Evolutionary conservation across 2,888 invertebrate species (phyloP).

Genomic region (Periphyllus acericola): DNA sequence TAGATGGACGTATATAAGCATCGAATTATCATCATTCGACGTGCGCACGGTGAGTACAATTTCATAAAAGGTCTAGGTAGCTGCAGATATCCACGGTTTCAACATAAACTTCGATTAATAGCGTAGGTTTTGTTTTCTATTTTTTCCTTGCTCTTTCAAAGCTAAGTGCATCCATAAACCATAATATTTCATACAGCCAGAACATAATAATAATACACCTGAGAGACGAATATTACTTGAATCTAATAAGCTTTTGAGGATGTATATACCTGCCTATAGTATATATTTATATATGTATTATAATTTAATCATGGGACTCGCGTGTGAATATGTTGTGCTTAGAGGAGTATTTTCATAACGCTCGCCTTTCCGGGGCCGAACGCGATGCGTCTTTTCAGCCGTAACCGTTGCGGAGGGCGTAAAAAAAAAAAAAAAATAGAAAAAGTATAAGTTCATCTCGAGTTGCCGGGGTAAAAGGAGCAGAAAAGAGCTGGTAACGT

Average conservation of each 20-base stretch:
- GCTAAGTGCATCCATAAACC: background rate
- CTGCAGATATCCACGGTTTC: background rate
- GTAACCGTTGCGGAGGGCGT: background rate
- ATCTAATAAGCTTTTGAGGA: slow-evolving; percentile 22
- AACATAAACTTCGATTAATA: background rate
- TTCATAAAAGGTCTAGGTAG: too few relatives aligned
- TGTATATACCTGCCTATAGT: background rate
- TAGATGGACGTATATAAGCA: too few relatives aligned
- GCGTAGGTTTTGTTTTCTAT: too few relatives aligned
- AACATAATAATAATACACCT: background rate
- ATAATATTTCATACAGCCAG: background rate
- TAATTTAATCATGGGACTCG: slow-evolving; percentile 34
- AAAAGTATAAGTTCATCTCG: slow-evolving; percentile 20
- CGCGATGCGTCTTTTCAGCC: background rate
- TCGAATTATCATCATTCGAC: background rate
- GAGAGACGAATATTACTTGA: slow-evolving; percentile 7
- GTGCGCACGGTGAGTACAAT: background rate
- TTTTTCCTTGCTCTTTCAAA: background rate
- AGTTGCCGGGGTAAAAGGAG: slow-evolving; percentile 9
- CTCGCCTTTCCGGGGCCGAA: background rate
- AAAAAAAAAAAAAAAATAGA: slow-evolving; percentile 6
- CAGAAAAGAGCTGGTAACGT: background rate
- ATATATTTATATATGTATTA: background rate
- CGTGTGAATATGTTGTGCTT: background rate
- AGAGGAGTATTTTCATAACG: slow-evolving; percentile 1